Evolutionary conservation across 2,888 invertebrate species (phyloP), one percentile per base, ranked within the genome.

Genomic region (Myopa testacea): DNA sequence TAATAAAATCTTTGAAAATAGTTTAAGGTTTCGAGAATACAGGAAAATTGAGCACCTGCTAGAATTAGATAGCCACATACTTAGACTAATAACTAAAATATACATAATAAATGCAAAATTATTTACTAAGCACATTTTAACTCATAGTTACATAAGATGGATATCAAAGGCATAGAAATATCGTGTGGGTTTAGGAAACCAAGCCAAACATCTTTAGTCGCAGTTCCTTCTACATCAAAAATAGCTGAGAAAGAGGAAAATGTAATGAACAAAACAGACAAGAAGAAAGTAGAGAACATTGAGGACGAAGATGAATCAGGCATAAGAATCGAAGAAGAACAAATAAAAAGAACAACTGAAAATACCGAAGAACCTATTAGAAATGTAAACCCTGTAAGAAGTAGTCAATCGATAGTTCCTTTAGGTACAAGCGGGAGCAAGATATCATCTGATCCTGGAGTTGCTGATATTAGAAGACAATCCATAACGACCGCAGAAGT

Each of bases 121-220:
- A 45, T 16, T 55, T n/a, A 16, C 16, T 1, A 14, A 55, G 14
- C 14, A 10, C 55, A 14, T 3, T 65, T 65, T 38, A 26, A 62
- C n/a, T 67, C 73, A n/a, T 12, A 78, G 78, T 19, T 78, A 37
- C 73, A 60, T 14, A 80, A 78, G 69, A 69, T 70, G 75, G 80
- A 80, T 58, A 68, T 79, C 12, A 78, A 77, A 70, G 78, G 70
- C 19, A 79, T 81, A 55, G 79, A 80, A 75, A 76, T 78, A 12
- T 45, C 76, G 37, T 81, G 81, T 75, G 80, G 78, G 4, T 40
- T 76, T n/a, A 37, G 52, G 10, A 26, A 74, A 34, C 68, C 62
- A 65, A 67, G 34, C 16, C 37, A 62, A n/a, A 8, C 19, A 38
- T 10, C 50, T 26, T 3, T 40, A 19, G n/a, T 16, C 12, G 16